Evolutionary conservation across 2,888 invertebrate species (phyloP).

Genomic region (Tenthredo distinguenda): DNA sequence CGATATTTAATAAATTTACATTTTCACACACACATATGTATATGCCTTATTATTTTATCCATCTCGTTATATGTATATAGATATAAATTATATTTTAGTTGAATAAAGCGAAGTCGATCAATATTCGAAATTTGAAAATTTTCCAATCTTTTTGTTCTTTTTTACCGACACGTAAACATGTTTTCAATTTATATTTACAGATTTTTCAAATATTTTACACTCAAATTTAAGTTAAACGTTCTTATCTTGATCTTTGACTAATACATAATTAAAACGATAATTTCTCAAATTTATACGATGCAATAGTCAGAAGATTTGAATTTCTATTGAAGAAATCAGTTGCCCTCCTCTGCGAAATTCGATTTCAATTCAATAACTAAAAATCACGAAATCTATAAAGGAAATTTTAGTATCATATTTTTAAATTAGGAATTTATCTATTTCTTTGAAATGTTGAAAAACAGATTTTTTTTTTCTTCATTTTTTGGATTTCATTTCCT

Average conservation of each 20-base stretch:
- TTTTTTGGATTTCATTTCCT: not conserved
- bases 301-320: not conserved
- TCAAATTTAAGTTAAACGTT: not conserved
- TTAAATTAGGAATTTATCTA: not conserved
- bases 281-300: not conserved
- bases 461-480: not conserved
- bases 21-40: slow-evolving; percentile 24
- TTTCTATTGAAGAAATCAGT: not conserved
- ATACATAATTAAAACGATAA: not conserved
- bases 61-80: not conserved
- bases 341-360: not conserved
- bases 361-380: not conserved
- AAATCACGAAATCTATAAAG: not conserved
- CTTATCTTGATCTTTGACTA: not conserved
- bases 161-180: no score
- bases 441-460: not conserved
- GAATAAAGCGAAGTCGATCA: slow-evolving; percentile 2
- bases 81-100: not conserved
- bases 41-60: not conserved
- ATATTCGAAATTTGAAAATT: not conserved
- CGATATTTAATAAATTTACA: slow-evolving; percentile 43
- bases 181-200: no score
- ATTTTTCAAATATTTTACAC: not conserved
- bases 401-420: not conserved
- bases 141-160: no score